These are phyloP conservation scores for Numenius arquata DNA, from an alignment of 2,113 vertebrate species.

Conservation along the genomic window DNA sequence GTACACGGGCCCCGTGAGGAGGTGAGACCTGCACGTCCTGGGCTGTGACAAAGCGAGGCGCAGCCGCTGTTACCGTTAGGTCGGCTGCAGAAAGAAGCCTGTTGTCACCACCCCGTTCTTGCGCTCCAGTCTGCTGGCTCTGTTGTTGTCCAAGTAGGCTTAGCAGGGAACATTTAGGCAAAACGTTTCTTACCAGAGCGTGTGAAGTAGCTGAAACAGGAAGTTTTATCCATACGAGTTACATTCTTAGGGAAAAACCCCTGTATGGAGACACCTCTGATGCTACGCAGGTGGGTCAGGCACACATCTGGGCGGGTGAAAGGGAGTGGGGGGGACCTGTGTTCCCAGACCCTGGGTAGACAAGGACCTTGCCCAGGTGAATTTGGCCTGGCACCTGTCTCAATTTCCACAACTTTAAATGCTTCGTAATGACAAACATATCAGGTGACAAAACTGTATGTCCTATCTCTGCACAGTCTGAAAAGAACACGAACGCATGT, in stretches of 20 bases:
- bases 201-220: background rate
- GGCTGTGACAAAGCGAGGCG: background rate
- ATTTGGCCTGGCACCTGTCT: background rate
- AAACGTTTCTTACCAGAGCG: background rate
- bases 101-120: background rate
- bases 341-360: background rate
- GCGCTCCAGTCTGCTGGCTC: background rate
- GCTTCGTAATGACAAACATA: background rate
- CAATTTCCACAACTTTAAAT: background rate
- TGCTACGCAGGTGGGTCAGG: background rate
- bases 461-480: background rate
- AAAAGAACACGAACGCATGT: rapidly evolving
- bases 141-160: background rate
- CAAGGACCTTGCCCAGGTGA: background rate
- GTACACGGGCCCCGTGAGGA: rapidly evolving
- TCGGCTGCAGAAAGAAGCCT: rapidly evolving
- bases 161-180: background rate
- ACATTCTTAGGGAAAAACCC: background rate
- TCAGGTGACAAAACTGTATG: background rate
- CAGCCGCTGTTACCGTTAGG: background rate
- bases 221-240: background rate
- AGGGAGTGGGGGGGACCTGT: background rate
- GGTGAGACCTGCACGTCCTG: background rate
- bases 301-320: background rate
- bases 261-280: background rate